Base-by-base conservation (phyloP, 2,797 vertebrate species). In the Harpagifer antarcticus region DNA sequence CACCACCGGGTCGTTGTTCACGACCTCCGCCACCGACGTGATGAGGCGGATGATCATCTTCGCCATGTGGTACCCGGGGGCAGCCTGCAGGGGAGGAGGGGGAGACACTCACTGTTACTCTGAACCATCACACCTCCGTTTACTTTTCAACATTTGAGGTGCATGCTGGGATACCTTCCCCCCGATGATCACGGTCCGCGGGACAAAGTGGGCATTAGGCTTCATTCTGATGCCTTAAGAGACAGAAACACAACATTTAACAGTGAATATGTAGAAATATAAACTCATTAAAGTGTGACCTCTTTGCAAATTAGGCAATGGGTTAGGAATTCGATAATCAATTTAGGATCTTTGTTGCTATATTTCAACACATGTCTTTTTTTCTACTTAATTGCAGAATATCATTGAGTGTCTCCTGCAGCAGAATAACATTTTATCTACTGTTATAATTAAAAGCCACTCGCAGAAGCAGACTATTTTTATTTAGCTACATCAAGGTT, bases 11-110 rank as follows among this genome's bases (percentile, higher is more conserved):
- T 99, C 98, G 0, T 95, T 97, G 81, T 99, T 99, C 69, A 99
- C 96, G 81, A 97, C 96, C 0, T 97, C 93, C 56, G 91, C 97
- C 69, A 99, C 96, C 0, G 98, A 90, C 0, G 98, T 99, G 81
- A 99, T 97, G 50, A 99, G 95, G 72, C 95, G 98, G 89, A 99
- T 98, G 90, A 99, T 99, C 95, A 96, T 92, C 91, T 99, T 99
- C 0, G 98, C 98, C 97, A 98, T 99, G 94, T 99, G 94, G 78
- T 99, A 99, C 49, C 98, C 98, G 0, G 98, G 98, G 57, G 98
- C 98, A 53, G 98, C 98, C 98, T 99, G 90, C 62, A 84, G 85
- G 37, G 81, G 81, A 84, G 37, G 81, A 81, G 76, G 54, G 56
- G 76, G 74, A 85, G 44, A 47, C 15, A 68, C 5, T 61, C 33